Evolutionary conservation across 2,888 invertebrate genomes (phyloP), one percentile per base, ranked within the genome.

Genomic region (Sturmia bella): DNA sequence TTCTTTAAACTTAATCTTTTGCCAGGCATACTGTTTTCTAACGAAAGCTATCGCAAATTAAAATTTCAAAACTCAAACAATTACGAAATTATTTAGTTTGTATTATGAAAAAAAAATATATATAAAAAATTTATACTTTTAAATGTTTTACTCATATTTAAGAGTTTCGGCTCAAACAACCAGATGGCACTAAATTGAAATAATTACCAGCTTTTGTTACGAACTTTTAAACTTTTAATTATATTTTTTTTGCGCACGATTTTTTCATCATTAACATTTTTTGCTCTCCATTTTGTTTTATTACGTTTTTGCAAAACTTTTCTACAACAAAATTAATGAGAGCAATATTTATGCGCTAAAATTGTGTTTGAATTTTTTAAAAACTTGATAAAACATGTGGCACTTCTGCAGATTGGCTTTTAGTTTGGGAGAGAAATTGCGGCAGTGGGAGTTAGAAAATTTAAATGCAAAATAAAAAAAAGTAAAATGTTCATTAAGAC

Each of bases 291-390:
- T 12, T 27, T 17, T 24, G 2, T 24, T 37, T n/a, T 57, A 45
- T 39, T 39, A 13, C 5, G 12, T 15, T 1, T 1, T n/a, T 24
- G 41, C 13, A 27, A 19, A 64, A 48, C 19, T 64, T 64, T 45
- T 0, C n/a, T 13, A 17, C 37, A 48, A 27, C 56, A 21, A 48
- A 74, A 61, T 68, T 79, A 79, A 79, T 73, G 78, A 68, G 59
- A 12, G 64, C 59, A 45, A 68, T 64, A 78, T 73, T 68, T 73
- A 73, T 61, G 79, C 68, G 68, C 45, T 79, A 17, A 68, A 73
- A 61, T 72, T 59, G 11, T 43, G 5, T 21, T 64, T 19, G n/a
- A 72, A 50, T 41, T 70, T 57, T 12, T 59, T 57, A 27, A 50
- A 79, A 61, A 17, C 66, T 54, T 13, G 66, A 72, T 59, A 32